These are phyloP conservation scores for Entomobrya proxima DNA, from an alignment of 2,888 invertebrate species.

Conservation along the genomic window DNA sequence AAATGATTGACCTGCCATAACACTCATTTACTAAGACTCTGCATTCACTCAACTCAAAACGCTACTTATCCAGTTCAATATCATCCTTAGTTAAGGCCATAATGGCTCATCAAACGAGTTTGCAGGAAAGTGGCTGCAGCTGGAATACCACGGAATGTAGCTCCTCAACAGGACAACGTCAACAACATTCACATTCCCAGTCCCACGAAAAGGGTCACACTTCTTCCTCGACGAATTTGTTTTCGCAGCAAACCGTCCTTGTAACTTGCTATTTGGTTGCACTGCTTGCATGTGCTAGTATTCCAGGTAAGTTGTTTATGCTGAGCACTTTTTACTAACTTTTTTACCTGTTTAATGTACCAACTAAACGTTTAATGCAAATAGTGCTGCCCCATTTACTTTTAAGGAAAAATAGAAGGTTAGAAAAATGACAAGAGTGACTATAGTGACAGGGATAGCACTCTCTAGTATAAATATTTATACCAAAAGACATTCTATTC, in stretches of 20 bases:
- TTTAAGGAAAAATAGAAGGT: too few species aligned
- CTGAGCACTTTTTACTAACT: background rate
- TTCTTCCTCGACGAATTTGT: background rate
- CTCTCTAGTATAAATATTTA: background rate
- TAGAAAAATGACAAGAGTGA: too few species aligned
- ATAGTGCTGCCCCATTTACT: too few species aligned
- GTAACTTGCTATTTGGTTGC: conserved; percentile 49
- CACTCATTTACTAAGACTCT: too few species aligned
- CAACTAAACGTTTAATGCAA: too few species aligned
- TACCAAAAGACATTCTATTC: background rate
- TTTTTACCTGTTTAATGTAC: background rate
- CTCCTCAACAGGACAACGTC: background rate
- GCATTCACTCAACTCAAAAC: background rate
- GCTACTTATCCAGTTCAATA: background rate
- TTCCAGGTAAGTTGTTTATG: conserved; percentile 60
- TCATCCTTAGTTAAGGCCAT: background rate
- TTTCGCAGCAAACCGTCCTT: conserved; percentile 68
- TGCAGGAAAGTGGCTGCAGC: background rate
- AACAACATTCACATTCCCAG: background rate
- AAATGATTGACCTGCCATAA: too few species aligned
- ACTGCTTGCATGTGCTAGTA: conserved; percentile 42
- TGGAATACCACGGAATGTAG: background rate
- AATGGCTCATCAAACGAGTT: background rate
- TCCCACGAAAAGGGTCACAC: conserved; percentile 10
- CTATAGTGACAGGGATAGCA: too few species aligned